phyloP scores from a whole-genome alignment of 2,888 invertebrate species.

The Elysia crispata region DNA sequence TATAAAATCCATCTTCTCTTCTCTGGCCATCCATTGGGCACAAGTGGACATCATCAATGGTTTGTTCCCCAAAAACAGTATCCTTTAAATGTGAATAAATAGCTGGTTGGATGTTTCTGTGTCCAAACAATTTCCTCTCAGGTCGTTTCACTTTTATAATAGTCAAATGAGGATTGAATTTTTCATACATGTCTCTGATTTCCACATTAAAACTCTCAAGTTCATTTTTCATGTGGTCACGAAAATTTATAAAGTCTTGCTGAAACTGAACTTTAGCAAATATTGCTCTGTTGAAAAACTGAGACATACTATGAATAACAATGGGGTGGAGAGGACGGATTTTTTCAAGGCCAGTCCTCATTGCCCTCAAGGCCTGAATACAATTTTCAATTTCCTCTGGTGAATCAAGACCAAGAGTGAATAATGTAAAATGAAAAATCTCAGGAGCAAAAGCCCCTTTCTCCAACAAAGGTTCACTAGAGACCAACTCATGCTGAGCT shows the following conservation, averaged over 20 bases:
- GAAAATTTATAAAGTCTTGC: constrained; percentile 68
- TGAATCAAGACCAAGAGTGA: constrained; percentile 74
- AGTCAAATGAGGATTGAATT: constrained; percentile 78
- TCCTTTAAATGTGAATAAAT: constrained; percentile 70
- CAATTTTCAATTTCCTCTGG: constrained; percentile 65
- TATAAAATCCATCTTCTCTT: constrained; percentile 76
- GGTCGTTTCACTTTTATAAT: constrained; percentile 76
- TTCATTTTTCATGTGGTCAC: constrained; percentile 67
- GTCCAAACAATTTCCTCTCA: constrained; percentile 65
- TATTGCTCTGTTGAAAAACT: constrained; percentile 76
- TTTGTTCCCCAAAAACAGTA: constrained; percentile 71
- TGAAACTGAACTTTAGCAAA: constrained; percentile 73
- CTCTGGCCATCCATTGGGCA: constrained; percentile 75
- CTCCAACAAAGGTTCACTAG: constrained; percentile 69
- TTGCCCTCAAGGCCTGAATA: constrained; percentile 58
- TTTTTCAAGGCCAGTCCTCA: constrained; percentile 56
- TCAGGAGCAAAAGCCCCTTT: constrained; percentile 71
- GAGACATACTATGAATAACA: constrained; percentile 68
- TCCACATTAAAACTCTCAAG: constrained; percentile 68
- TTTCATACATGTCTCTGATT: constrained; percentile 74
- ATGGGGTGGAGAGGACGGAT: constrained; percentile 62
- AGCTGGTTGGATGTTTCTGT: constrained; percentile 71
- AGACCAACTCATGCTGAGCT: constrained; percentile 71
- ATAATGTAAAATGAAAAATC: constrained; percentile 76
- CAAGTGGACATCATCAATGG: constrained; percentile 71